phyloP scores from a whole-genome alignment of 2,113 vertebrate species.

The Aramus guarauna region DNA sequence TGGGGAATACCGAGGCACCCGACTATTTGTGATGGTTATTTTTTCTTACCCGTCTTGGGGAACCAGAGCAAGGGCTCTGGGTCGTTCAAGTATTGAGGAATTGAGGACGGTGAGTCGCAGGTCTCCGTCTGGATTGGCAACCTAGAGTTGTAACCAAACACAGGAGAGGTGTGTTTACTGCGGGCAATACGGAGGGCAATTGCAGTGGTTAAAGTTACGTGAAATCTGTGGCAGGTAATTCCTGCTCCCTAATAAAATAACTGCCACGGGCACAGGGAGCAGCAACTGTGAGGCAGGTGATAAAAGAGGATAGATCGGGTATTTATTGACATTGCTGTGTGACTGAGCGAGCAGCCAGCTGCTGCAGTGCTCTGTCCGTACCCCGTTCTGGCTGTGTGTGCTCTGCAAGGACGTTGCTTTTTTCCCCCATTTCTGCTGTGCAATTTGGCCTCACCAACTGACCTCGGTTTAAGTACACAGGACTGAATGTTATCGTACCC shows the following conservation, averaged over 20 bases:
- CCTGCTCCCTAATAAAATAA: background rate
- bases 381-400: background rate
- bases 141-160: slow-evolving; percentile 66
- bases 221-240: background rate
- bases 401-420: background rate
- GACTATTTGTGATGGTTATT: rapidly evolving
- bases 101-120: slow-evolving; percentile 88
- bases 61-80: slow-evolving; percentile 87
- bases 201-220: background rate
- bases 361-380: background rate
- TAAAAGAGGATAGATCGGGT: background rate
- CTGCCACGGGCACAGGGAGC: background rate
- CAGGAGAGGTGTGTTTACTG: background rate
- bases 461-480: background rate
- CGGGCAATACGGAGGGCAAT: rapidly evolving
- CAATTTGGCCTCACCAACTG: background rate
- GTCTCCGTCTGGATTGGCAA: slow-evolving; percentile 91
- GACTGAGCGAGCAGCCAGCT: background rate
- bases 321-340: background rate
- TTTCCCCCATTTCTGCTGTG: rapidly evolving
- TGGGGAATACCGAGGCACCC: background rate
- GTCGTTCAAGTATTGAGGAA: slow-evolving; percentile 88
- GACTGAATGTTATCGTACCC: background rate
- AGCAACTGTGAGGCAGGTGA: background rate
- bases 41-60: slow-evolving; percentile 85